Evolutionary conservation across 2,113 vertebrate species (phyloP), one percentile per base, ranked within the genome.

Genomic region (Spea multiplicata): DNA sequence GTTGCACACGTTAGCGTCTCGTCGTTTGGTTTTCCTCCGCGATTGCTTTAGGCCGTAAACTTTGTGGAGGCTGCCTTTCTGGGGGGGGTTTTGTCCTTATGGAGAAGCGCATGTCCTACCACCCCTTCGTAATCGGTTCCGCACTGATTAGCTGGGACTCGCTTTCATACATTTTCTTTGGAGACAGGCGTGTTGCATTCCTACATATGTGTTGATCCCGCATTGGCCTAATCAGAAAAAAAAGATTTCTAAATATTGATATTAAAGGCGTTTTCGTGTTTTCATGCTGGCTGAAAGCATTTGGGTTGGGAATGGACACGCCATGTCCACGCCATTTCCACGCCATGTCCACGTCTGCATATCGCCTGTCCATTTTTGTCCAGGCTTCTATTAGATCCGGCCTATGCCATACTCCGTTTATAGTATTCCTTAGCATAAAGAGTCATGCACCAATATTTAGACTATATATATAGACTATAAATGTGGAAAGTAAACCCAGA

Each of bases 111-210:
- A 76, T 83, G 81, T 88, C 87, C 85, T 84, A 80, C 84, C 86
- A 87, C 87, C 81, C 84, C 81, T 85, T 86, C 83, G 82, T 83
- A 87, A 86, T 87, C 84, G 86, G 87, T 88, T 89, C 87, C 83
- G 87, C 85, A 82, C 87, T 88, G 87, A 88, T 90, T 87, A 87
- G 71, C 53, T 81, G 84, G 81, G 78, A 71, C 83, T 84, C 88
- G 87, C 77, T 84, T 66, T 83, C 2, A 30, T 30, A 82, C 83
- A 86, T 84, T 84, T 85, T 82, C 84, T 71, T 83, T 82, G 73
- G 6, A 81, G 0, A 73, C 83, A 83, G 83, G 85, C 80, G 81
- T 82, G 84, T 86, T 87, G 85, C 87, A 86, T 82, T 84, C 85
- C 86, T 85, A 79, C 82, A 83, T 84, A 86, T 86, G 83, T 84